Base-by-base conservation (phyloP, 1,140 invertebrate genomes). In the Pachypeltis micranthus region DNA sequence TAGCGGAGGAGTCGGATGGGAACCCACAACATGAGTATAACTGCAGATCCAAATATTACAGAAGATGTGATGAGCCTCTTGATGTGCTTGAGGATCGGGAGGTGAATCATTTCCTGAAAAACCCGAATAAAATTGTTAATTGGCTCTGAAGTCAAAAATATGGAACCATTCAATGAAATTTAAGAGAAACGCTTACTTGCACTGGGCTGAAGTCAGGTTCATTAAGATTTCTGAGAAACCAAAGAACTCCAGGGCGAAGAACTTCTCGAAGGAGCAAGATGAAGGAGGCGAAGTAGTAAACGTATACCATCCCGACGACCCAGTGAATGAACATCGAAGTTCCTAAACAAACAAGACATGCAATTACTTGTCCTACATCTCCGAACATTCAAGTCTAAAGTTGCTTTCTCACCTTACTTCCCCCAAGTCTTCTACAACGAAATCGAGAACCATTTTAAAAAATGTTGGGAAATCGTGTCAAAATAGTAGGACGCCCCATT, bases 161-260 rank as follows among this genome's bases (percentile, higher is more conserved):
- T n/a, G 47, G 14, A 62, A 56, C 10, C 27, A 56, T 62, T 14
- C 21, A 12, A 23, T 19, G 3, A 19, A 55, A 56, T 39, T 4
- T 39, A 12, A 3, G 2, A 26, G 23, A 24, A 14, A 44, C 28
- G 69, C 70, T 68, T 61, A 90, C 90, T 79, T 97, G 93, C 66
- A 96, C 95, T 14, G 96, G 96, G 75, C 96, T 98, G 71, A 99
- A 99, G 71, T 99, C 96, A 0, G 96, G 96, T 78, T 99, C 96
- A 74, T 99, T 99, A 7, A 99, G 79, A 74, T 99, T 99, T 67
- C 94, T 82, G 56, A 95, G 76, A 73, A 98, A 98, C 94, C 94
- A 98, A 0, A 98, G 77, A 0, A 98, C 93, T 0, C 96, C 96
- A 0, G 96, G 96, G 58, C 95, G 78, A 4, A 99, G 72, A 1